Evolutionary conservation across 1,140 invertebrate genomes (phyloP).

Genomic region (Drosophila asahinai): DNA sequence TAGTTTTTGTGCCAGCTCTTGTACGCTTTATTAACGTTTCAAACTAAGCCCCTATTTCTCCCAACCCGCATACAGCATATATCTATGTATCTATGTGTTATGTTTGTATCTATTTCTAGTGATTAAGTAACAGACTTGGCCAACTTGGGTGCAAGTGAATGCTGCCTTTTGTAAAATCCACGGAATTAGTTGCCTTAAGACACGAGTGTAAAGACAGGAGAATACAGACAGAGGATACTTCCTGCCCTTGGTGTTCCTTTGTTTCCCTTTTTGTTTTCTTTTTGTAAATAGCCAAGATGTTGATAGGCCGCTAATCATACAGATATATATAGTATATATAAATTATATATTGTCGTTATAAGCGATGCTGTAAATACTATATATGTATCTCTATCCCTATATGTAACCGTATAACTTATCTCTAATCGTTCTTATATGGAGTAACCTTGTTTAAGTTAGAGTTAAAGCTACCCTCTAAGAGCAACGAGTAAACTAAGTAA

Average conservation of each 20-base stretch:
- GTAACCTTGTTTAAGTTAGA: constrained; percentile 52
- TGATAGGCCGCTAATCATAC: constrained; percentile 45
- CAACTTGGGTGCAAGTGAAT: constrained; percentile 52
- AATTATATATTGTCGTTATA: constrained; percentile 53
- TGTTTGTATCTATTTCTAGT: constrained; percentile 47
- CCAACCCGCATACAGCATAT: constrained; percentile 14
- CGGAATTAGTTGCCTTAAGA: constrained; percentile 66
- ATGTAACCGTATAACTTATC: constrained; percentile 56
- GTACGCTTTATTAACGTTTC: constrained; percentile 41
- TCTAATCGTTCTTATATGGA: constrained; percentile 51
- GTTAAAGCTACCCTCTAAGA: constrained; percentile 24
- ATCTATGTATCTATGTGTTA: constrained; percentile 1
- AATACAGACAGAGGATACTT: constrained; percentile 13
- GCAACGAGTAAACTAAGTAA: constrained; percentile 18
- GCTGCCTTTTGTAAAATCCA: constrained; percentile 82
- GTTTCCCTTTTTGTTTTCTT: constrained; percentile 36
- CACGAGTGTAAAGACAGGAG: constrained; percentile 51
- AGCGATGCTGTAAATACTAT: constrained; percentile 71
- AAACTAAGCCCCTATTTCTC: constrained; percentile 17
- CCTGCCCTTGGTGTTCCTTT: constrained; percentile 30
- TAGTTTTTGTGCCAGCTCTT: constrained; percentile 67
- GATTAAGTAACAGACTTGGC: constrained; percentile 34
- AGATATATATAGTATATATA: constrained; percentile 49
- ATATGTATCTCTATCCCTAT: constrained; percentile 44
- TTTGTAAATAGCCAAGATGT: constrained; percentile 59